phyloP scores from a whole-genome alignment of 2,888 invertebrate genomes.

The Urechis unicinctus region DNA sequence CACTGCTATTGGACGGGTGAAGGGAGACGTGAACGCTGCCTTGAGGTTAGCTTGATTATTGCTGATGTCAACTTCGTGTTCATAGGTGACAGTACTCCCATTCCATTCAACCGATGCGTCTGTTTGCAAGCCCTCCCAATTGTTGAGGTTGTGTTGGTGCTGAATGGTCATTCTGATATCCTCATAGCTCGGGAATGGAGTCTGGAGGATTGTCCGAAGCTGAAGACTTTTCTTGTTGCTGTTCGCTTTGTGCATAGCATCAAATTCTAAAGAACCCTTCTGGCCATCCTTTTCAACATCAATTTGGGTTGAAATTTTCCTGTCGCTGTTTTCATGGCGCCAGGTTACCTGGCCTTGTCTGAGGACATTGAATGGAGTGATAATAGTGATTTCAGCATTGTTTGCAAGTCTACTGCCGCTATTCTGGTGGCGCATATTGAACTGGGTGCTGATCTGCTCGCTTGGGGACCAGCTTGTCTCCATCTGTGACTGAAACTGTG shows the following conservation, averaged over 20 bases:
- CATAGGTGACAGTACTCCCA: background rate
- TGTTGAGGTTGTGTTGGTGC: background rate
- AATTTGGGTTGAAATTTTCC: background rate
- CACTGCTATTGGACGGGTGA: background rate
- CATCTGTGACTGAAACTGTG: slow-evolving; percentile 5
- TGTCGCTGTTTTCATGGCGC: slow-evolving; percentile 11
- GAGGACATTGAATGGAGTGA: slow-evolving; percentile 10
- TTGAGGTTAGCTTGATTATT: background rate
- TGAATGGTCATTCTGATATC: background rate
- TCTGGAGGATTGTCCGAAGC: background rate
- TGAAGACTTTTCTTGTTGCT: background rate
- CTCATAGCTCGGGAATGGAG: background rate
- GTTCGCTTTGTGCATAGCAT: background rate
- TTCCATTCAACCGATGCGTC: background rate
- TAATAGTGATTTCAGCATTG: slow-evolving; percentile 12
- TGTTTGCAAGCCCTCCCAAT: background rate
- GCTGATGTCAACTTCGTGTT: background rate
- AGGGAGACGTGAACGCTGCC: background rate
- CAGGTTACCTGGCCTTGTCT: slow-evolving; percentile 8
- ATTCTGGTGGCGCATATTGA: slow-evolving; percentile 9
- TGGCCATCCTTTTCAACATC: background rate
- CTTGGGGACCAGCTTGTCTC: slow-evolving; percentile 13
- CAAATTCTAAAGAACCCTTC: background rate
- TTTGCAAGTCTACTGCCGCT: slow-evolving; percentile 7
- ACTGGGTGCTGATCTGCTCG: slow-evolving; percentile 3